phyloP scores from a whole-genome alignment of 2,888 invertebrate genomes.

The Eurytoma californica region DNA sequence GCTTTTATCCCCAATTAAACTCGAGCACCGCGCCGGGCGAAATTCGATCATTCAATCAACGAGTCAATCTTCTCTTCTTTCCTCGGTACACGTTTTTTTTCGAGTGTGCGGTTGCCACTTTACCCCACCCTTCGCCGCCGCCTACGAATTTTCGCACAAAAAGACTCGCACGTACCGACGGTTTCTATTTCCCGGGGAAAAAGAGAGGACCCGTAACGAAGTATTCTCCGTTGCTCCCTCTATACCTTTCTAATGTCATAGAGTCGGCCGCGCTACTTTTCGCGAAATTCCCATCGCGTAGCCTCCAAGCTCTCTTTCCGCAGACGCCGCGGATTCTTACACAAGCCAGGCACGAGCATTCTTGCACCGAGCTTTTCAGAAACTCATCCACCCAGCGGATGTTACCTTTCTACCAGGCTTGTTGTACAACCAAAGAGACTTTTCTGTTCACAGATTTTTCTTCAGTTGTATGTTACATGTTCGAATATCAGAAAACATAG shows the following conservation, averaged over 20 bases:
- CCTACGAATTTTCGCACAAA: conserved; percentile 3
- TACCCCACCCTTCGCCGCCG: background rate
- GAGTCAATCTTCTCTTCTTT: background rate
- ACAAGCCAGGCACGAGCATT: background rate
- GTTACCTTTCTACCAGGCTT: too few species aligned
- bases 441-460: too few species aligned
- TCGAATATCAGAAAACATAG: too few species aligned
- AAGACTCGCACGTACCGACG: conserved; percentile 3
- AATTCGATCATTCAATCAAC: conserved; percentile 37
- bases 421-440: too few species aligned
- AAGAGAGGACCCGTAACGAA: conserved; percentile 53
- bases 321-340: background rate
- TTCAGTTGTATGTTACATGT: too few species aligned
- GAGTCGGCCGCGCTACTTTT: conserved; percentile 6
- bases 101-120: background rate
- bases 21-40: background rate
- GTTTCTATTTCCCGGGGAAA: conserved; percentile 33
- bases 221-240: conserved; percentile 52
- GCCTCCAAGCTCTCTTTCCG: background rate
- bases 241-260: conserved; percentile 26
- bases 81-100: background rate
- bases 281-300: conserved; percentile 12
- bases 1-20: background rate
- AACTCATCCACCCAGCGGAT: too few species aligned
- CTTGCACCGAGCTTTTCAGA: too few species aligned